phyloP scores from a whole-genome alignment of 2,113 vertebrate genomes.

The Scomber japonicus region DNA sequence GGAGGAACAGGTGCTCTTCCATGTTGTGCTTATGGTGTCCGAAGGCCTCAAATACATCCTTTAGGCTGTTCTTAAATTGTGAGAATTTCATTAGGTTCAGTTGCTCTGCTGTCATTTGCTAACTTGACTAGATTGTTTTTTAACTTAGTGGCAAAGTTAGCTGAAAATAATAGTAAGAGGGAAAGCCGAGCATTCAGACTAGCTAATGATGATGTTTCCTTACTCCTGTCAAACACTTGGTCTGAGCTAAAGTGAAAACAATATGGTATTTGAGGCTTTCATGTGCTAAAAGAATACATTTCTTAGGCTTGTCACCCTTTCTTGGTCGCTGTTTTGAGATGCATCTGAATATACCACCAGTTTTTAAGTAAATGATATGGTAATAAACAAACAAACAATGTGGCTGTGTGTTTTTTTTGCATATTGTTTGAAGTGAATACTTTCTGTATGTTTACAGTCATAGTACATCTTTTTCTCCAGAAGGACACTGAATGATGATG shows the following conservation, averaged over 20 bases:
- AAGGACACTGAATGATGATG: not conserved
- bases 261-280: not conserved
- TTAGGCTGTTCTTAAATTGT: conserved; percentile 66
- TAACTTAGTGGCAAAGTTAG: not conserved
- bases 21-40: conserved; percentile 77
- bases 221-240: not conserved
- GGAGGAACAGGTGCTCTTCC: conserved; percentile 80
- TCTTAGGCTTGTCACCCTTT: not conserved
- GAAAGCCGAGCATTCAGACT: not conserved
- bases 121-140: conserved; percentile 28
- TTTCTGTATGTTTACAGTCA: not conserved
- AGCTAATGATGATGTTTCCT: not conserved
- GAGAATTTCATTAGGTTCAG: conserved; percentile 38
- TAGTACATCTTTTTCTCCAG: not conserved
- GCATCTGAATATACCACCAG: not conserved
- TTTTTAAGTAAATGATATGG: not conserved
- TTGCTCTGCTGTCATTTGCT: conserved; percentile 12
- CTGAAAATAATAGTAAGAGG: not conserved
- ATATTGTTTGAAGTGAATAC: not conserved
- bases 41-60: conserved; percentile 77
- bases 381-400: not conserved
- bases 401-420: not conserved
- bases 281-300: not conserved
- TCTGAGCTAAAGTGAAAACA: not conserved
- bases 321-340: not conserved